phyloP scores from a whole-genome alignment of 1,140 invertebrate genomes.

The Drosophila persimilis region DNA sequence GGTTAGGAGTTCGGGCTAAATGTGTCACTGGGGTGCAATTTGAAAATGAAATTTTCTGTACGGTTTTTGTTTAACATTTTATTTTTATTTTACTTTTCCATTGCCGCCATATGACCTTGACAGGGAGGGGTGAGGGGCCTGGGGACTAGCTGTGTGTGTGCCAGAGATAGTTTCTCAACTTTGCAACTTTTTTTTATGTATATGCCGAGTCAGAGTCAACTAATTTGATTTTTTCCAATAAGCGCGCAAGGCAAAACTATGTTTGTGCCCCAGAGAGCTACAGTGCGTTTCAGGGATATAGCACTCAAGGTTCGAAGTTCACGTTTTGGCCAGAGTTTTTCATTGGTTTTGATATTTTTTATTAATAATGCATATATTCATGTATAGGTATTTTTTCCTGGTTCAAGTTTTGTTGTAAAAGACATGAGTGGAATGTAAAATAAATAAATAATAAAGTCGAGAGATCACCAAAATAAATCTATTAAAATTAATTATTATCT shows the following conservation, averaged over 20 bases:
- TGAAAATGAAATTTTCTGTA: slow-evolving; percentile 76
- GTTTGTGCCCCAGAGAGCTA: slow-evolving; percentile 17
- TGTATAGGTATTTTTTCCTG: no score
- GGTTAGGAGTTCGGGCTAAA: slow-evolving; percentile 57
- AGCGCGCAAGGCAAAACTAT: not conserved
- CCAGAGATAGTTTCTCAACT: slow-evolving; percentile 39
- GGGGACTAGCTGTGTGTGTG: slow-evolving; percentile 1
- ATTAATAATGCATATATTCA: not conserved
- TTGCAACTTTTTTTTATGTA: slow-evolving; percentile 27
- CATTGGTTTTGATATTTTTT: not conserved
- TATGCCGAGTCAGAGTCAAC: slow-evolving; percentile 24
- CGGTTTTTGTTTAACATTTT: slow-evolving; percentile 21
- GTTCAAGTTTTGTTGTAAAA: no score
- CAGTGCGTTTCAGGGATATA: slow-evolving; percentile 6
- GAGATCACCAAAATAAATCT: no score
- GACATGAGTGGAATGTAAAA: no score
- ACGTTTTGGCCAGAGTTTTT: not conserved
- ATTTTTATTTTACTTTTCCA: slow-evolving; percentile 31
- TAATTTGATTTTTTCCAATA: slow-evolving; percentile 54
- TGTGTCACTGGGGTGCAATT: slow-evolving; percentile 81
- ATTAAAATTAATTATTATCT: no score
- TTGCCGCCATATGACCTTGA: slow-evolving; percentile 38
- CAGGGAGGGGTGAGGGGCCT: not conserved
- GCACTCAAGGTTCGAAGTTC: no score
- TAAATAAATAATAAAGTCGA: no score